These are phyloP conservation scores for Poecilia wingei DNA, from an alignment of 2,797 vertebrate species.

Conservation along the genomic window DNA sequence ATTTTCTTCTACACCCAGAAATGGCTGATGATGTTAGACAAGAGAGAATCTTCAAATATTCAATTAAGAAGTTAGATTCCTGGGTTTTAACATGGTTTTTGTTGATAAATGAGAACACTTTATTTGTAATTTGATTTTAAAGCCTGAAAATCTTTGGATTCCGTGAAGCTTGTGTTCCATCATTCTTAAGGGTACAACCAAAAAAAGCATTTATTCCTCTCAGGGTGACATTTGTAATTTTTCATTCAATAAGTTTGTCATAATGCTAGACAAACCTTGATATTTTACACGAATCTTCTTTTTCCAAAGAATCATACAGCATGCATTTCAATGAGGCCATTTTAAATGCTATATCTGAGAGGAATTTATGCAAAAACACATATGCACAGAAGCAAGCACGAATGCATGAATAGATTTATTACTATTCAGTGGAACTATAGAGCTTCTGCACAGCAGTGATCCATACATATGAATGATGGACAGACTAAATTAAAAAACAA, in stretches of 20 bases:
- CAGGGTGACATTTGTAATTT: constrained; percentile 8
- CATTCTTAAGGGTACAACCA: not conserved
- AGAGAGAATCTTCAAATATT: constrained; percentile 19
- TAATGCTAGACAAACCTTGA: constrained; percentile 1
- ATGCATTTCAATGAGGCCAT: constrained; percentile 12
- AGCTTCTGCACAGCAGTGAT: constrained; percentile 4
- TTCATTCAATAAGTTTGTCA: not conserved
- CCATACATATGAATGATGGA: constrained; percentile 26
- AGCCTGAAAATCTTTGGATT: not conserved
- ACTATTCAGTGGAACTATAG: constrained; percentile 3
- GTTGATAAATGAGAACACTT: constrained; percentile 6
- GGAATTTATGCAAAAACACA: constrained; percentile 26
- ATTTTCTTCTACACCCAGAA: constrained; percentile 22
- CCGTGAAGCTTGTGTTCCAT: constrained; percentile 2
- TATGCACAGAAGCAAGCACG: constrained; percentile 10
- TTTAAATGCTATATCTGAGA: constrained; percentile 5
- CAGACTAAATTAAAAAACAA: constrained; percentile 18
- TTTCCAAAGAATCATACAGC: not conserved
- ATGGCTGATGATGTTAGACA: constrained; percentile 19
- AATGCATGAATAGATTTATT: constrained; percentile 11
- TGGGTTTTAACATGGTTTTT: constrained; percentile 9
- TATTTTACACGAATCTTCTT: constrained; percentile 7
- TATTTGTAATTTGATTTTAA: constrained; percentile 6
- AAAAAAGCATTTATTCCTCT: constrained; percentile 4
- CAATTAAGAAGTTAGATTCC: constrained; percentile 15